phyloP scores from a whole-genome alignment of 2,797 vertebrate species.

The Trachurus trachurus region DNA sequence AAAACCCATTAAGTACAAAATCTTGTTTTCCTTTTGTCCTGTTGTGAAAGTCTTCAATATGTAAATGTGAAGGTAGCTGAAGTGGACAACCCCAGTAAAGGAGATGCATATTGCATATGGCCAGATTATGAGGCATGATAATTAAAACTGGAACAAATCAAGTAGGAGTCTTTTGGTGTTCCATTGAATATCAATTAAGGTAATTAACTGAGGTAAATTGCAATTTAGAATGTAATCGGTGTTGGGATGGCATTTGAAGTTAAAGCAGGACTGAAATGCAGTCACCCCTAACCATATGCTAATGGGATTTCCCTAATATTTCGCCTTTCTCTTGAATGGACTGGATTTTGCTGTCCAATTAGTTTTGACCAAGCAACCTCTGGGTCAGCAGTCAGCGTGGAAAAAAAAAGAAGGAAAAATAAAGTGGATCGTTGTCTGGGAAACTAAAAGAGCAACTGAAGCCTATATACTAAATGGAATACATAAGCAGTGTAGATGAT shows the following conservation, averaged over 20 bases:
- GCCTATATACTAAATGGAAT: slow-evolving; percentile 11
- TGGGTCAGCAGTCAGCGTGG: slow-evolving; percentile 28
- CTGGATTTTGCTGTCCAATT: slow-evolving; percentile 76
- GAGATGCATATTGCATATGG: slow-evolving; percentile 73
- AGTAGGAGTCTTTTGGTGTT: slow-evolving; percentile 85
- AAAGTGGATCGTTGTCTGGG: neutral
- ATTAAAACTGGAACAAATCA: slow-evolving; percentile 88
- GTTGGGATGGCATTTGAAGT: slow-evolving; percentile 86
- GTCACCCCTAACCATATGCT: slow-evolving; percentile 78
- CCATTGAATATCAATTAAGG: slow-evolving; percentile 88
- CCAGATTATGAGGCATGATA: slow-evolving; percentile 84
- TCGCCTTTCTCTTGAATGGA: slow-evolving; percentile 66
- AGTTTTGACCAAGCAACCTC: slow-evolving; percentile 75
- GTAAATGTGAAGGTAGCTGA: slow-evolving; percentile 53
- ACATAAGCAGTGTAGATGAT: slow-evolving; percentile 18
- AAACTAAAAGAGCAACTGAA: slow-evolving; percentile 30
- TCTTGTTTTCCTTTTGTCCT: slow-evolving; percentile 14
- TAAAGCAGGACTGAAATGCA: slow-evolving; percentile 77
- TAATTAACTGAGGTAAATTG: slow-evolving; percentile 89
- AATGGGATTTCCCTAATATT: slow-evolving; percentile 77
- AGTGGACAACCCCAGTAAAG: slow-evolving; percentile 61
- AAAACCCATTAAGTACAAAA: slow-evolving; percentile 2
- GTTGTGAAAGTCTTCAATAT: slow-evolving; percentile 6
- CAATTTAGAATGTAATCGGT: slow-evolving; percentile 86
- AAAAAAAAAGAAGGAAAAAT: slow-evolving; percentile 27